Evolutionary conservation across 2,888 invertebrate species (phyloP), one percentile per base, ranked within the genome.

Genomic region (Drosophila recens): DNA sequence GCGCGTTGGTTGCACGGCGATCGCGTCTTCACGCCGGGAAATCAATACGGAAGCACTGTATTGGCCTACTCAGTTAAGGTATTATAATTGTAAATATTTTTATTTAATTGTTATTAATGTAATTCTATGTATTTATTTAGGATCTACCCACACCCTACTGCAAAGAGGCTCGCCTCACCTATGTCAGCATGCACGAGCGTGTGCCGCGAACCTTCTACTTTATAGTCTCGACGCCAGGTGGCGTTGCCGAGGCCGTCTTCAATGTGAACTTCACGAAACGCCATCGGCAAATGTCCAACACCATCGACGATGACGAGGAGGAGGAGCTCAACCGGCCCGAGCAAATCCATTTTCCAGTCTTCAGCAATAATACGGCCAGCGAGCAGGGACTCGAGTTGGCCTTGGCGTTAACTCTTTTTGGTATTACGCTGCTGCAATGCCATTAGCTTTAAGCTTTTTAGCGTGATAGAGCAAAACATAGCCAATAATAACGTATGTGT

Each of bases 1-100:
- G 93, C 93, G 11, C 90, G 93, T 65, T 93, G 93, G 93, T 69
- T 93, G 54, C 93, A 93, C 59, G 93, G 93, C 3, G 93, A 93
- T 86, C 91, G 93, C 15, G 91, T 93, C 46, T 93, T 92, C 61
- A 93, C 93, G 53, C 93, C 93, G 2, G 93, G 93, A 52, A 93
- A 93, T 87, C 93, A 93, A 79, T 93, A 93, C 69, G 93, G 93
- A 68, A 91, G 89, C 77, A 92, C 92, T 4, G 93, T 93, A 0
- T 72, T 93, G 62, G 93, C 93, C 53, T 93, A 93, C 73, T 91
- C 92, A 15, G 93, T 93, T n/a, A 93, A 92, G 83, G 93, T 93
- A 90, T 30, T 0, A 1, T 0, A 11, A n/a, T 6, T 13, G 11
- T 9, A 3, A 8, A 4, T 0, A 0, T 4, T 10, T 23, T 9